A percentile compares a stretch with the other conserved stretches of the same genome.
Conservation (phyloP, 1,140 invertebrate species). For the Trichogramma pretiosum region DNA sequence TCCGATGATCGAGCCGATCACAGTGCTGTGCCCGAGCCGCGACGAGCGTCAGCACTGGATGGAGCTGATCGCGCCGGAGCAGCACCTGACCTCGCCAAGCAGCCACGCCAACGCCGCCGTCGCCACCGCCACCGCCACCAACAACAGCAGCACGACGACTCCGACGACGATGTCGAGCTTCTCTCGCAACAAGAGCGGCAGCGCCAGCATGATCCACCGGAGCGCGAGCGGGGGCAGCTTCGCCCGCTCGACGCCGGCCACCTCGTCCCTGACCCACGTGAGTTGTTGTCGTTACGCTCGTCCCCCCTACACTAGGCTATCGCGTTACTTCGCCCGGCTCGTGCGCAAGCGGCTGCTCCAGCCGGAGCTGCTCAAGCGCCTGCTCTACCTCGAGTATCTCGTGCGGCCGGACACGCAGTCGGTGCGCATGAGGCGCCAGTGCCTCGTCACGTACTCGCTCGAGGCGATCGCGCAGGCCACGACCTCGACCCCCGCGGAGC, state of each 20-base stretch:
- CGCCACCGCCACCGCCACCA: not conserved
- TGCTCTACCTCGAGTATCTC: slow-evolving; percentile 58
- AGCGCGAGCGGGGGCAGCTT: not conserved
- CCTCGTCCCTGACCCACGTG: slow-evolving; percentile 33
- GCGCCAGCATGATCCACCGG: not conserved
- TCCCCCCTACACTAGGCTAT: slow-evolving; percentile 51
- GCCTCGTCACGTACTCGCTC: slow-evolving; percentile 33
- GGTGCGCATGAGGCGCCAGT: slow-evolving; percentile 39
- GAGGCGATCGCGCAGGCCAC: no score
- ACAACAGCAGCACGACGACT: slow-evolving; percentile 4
- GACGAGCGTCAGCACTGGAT: slow-evolving; percentile 84
- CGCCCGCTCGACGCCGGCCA: slow-evolving; percentile 1
- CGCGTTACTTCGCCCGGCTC: slow-evolving; percentile 63
- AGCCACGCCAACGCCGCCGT: not conserved
- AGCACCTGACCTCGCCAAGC: slow-evolving; percentile 41
- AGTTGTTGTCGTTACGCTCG: slow-evolving; percentile 43
- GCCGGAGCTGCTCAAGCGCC: slow-evolving; percentile 59
- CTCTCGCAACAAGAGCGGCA: no score
- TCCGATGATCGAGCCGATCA: slow-evolving; percentile 80
- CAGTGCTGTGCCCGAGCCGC: slow-evolving; percentile 74
- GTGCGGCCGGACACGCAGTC: slow-evolving; percentile 34
- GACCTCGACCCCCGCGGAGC: slow-evolving; percentile 6
- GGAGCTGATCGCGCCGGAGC: slow-evolving; percentile 61
- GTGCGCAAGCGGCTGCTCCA: slow-evolving; percentile 63
- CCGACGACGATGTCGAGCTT: no score